A percentile compares a stretch with the other conserved stretches of the same genome.
Evolutionary conservation across 2,113 vertebrate species (phyloP).

Genomic region (Pleuronectes platessa): DNA sequence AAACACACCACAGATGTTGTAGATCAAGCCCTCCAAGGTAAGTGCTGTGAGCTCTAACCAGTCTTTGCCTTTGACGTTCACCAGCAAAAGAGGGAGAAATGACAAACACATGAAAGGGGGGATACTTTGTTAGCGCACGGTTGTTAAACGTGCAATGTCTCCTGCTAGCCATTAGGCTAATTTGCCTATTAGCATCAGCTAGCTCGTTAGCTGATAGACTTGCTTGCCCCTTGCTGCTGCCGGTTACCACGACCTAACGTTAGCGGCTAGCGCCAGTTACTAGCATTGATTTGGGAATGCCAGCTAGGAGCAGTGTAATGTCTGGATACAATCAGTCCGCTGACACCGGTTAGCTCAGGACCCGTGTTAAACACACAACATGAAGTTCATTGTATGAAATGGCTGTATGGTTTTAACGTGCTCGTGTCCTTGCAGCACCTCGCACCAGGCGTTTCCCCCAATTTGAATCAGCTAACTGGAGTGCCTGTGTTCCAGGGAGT

Average conservation of each 20-base stretch:
- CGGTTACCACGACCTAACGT: conserved; percentile 62
- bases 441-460: background rate
- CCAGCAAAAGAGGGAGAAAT: conserved; percentile 33
- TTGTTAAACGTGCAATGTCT: conserved; percentile 57
- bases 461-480: conserved; percentile 15
- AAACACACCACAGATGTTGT: conserved; percentile 88
- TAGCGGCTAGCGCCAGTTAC: conserved; percentile 73
- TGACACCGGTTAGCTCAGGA: conserved; percentile 55
- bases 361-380: conserved; percentile 9
- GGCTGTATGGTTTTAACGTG: background rate
- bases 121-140: conserved; percentile 57
- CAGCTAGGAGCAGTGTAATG: conserved; percentile 63
- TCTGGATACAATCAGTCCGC: conserved; percentile 53
- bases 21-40: conserved; percentile 84
- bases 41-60: conserved; percentile 70
- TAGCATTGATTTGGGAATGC: conserved; percentile 75
- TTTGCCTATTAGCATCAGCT: conserved; percentile 73
- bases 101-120: conserved; percentile 28
- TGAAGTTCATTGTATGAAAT: background rate
- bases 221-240: conserved; percentile 66
- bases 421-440: background rate
- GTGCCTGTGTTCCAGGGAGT: conserved; percentile 53
- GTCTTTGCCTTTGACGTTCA: conserved; percentile 45
- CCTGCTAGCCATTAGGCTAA: conserved; percentile 73
- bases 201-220: conserved; percentile 70